phyloP scores from a whole-genome alignment of 2,797 vertebrate species.

The Pseudochirops corinnae region DNA sequence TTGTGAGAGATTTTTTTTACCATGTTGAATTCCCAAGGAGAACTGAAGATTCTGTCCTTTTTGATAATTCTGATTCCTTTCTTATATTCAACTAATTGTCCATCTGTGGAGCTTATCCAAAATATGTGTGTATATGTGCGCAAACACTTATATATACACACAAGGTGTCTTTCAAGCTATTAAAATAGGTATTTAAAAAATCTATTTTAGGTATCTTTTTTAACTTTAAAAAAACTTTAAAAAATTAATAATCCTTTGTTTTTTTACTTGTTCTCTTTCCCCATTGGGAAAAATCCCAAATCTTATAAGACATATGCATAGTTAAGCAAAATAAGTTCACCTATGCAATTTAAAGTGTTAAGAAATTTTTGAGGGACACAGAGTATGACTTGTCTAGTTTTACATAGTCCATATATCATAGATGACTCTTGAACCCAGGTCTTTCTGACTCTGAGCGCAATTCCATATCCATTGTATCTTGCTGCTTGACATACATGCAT shows the following conservation, averaged over 20 bases:
- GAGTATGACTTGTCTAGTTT: neutral
- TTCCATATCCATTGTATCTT: neutral
- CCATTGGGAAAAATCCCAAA: neutral
- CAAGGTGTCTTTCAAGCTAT: neutral
- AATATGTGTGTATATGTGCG: neutral
- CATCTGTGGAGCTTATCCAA: neutral
- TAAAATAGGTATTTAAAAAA: neutral
- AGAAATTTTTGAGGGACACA: neutral
- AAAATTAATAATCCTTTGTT: neutral
- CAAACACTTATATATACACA: neutral
- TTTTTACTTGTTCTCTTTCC: neutral
- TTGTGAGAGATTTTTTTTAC: too few species aligned
- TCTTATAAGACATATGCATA: neutral
- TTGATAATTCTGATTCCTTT: too few species aligned
- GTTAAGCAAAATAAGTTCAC: neutral
- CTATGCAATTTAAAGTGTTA: neutral
- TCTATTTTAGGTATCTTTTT: neutral
- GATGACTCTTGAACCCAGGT: neutral
- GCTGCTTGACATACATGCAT: neutral
- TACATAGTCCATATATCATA: neutral
- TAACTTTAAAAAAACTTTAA: neutral
- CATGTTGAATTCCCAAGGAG: too few species aligned
- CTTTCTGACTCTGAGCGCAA: neutral
- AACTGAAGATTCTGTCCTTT: too few species aligned
- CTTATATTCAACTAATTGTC: neutral